These are phyloP conservation scores for Enteromius paludinosus DNA, from an alignment of 2,797 vertebrate species.

Conservation along the genomic window DNA sequence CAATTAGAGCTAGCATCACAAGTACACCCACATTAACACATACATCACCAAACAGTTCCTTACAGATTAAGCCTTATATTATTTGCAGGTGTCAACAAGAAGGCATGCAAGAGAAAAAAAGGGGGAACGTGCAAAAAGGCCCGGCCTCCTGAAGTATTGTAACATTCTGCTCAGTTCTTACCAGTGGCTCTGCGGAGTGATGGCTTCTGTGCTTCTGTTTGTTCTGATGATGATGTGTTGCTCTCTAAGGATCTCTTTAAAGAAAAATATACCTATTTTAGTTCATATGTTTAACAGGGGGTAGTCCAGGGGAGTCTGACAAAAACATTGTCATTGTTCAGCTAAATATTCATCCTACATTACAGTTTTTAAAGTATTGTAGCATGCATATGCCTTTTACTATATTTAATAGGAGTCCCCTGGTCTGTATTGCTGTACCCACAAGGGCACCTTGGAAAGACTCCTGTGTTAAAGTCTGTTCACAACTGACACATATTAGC, in stretches of 20 bases:
- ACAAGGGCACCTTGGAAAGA: neutral
- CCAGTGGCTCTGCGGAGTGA: constrained; percentile 66
- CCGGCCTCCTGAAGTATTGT: neutral
- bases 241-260: constrained; percentile 36
- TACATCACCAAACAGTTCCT: neutral
- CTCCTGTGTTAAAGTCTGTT: neutral
- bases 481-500: neutral
- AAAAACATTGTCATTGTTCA: neutral
- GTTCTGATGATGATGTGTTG: constrained; percentile 42
- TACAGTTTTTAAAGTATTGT: neutral
- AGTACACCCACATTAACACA: neutral
- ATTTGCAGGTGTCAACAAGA: constrained; percentile 6
- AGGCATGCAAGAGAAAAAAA: neutral
- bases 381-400: neutral
- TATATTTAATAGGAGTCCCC: neutral
- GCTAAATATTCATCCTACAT: neutral
- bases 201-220: constrained; percentile 71
- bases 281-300: constrained; percentile 13
- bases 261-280: neutral
- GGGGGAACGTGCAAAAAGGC: neutral
- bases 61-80: neutral
- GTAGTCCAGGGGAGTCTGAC: neutral
- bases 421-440: neutral
- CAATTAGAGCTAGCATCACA: neutral
- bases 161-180: constrained; percentile 53